Percentiles rank a stretch among this genome's conserved stretches.
Conservation (phyloP, 2,113 vertebrate species). For the Scatophagus argus region DNA sequence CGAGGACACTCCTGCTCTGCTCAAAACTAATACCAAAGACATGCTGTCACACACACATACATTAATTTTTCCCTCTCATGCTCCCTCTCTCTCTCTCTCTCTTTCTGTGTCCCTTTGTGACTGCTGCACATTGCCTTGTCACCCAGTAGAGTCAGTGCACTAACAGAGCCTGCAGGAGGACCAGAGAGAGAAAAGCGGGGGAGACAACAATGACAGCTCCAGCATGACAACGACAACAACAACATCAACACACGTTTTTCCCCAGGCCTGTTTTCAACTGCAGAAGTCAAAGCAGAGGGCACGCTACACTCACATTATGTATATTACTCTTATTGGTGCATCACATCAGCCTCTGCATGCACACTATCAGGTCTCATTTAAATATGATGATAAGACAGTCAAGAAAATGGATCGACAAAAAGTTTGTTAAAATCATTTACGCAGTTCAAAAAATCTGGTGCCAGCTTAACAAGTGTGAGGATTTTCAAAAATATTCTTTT, state of each 20-base stretch:
- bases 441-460: not conserved
- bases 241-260: slow-evolving; percentile 41
- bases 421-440: not conserved
- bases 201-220: slow-evolving; percentile 31
- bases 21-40: slow-evolving; percentile 63
- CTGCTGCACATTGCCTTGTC: slow-evolving; percentile 56
- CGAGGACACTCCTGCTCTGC: slow-evolving; percentile 56
- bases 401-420: not conserved
- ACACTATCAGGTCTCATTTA: not conserved
- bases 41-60: slow-evolving; percentile 46
- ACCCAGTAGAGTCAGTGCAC: slow-evolving; percentile 53
- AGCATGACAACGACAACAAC: slow-evolving; percentile 25
- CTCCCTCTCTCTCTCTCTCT: not conserved
- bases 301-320: not conserved
- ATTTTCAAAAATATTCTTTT: no score
- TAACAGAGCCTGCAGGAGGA: slow-evolving; percentile 52
- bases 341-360: not conserved
- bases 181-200: not conserved
- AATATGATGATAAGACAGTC: not conserved
- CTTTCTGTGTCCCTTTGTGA: slow-evolving; percentile 45
- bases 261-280: slow-evolving; percentile 29
- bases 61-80: not conserved
- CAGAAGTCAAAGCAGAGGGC: slow-evolving; percentile 28
- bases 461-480: not conserved
- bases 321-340: not conserved